Evolutionary conservation across 2,888 invertebrate genomes (phyloP).

Genomic region (Tenthredo scrophulariae): DNA sequence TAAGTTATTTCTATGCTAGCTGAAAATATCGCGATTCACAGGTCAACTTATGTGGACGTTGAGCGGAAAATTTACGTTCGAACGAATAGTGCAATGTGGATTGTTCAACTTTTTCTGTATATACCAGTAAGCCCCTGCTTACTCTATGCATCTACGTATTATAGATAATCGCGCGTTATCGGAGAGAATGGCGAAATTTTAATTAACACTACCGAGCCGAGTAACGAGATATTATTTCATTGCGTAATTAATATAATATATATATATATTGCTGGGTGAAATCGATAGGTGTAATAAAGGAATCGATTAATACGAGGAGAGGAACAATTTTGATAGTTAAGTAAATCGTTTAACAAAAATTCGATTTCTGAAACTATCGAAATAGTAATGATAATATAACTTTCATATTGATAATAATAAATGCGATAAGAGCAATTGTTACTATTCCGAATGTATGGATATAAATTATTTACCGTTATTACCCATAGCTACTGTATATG

Average conservation of each 20-base stretch:
- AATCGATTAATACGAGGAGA: background rate
- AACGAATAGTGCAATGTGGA: constrained; percentile 2
- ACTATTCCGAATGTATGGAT: constrained; percentile 29
- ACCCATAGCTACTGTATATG: background rate
- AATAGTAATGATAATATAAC: background rate
- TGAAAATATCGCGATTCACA: constrained; percentile 57
- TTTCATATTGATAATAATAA: background rate
- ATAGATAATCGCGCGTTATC: background rate
- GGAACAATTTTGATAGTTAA: background rate
- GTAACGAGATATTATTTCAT: background rate
- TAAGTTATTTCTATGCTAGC: constrained; percentile 55
- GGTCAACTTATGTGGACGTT: constrained; percentile 47
- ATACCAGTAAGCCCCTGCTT: background rate
- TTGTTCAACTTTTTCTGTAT: background rate
- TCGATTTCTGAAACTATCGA: background rate
- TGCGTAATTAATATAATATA: background rate
- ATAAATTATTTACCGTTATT: constrained; percentile 1
- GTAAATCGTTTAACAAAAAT: background rate
- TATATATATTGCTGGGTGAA: background rate
- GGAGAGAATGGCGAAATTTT: background rate
- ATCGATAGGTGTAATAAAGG: background rate
- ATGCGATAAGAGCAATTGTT: constrained; percentile 5
- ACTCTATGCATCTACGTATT: background rate
- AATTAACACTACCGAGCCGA: background rate
- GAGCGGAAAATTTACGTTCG: constrained; percentile 51